A percentile compares a stretch with the other conserved stretches of the same genome.
Conservation (phyloP, 30 jellyfish, hydroid and myxozoan species). For the Catostylus mosaicus region DNA sequence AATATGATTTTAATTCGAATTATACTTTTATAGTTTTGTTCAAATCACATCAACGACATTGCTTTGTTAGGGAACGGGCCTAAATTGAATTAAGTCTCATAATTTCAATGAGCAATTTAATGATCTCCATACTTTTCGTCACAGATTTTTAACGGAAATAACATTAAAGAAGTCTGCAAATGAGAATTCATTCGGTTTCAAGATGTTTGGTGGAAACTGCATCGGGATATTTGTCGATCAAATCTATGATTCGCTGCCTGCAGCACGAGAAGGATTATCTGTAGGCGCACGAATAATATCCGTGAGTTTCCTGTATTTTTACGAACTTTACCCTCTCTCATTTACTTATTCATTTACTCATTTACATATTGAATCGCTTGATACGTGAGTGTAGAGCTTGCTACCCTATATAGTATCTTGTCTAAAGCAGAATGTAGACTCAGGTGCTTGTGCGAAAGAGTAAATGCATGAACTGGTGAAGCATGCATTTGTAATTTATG, state of each 20-base stretch:
- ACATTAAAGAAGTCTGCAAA: conserved; percentile 7
- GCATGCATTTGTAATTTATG: too few species aligned
- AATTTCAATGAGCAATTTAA: too few species aligned
- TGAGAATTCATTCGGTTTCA: conserved; percentile 34
- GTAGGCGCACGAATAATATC: conserved; percentile 29
- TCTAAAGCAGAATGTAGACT: too few species aligned
- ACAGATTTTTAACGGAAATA: not conserved
- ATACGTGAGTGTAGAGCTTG: not conserved
- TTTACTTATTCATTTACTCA: not conserved
- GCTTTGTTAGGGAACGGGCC: too few species aligned
- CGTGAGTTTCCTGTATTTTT: conserved; percentile 15
- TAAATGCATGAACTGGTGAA: too few species aligned
- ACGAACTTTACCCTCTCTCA: not conserved
- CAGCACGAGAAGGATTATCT: conserved; percentile 22
- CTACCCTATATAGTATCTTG: too few species aligned
- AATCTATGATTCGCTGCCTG: conserved; percentile 37
- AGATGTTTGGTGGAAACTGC: conserved; percentile 60
- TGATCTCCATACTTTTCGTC: too few species aligned
- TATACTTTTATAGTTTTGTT: too few species aligned
- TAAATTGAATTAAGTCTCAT: too few species aligned
- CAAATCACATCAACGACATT: too few species aligned
- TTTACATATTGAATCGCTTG: not conserved
- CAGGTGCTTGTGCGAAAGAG: too few species aligned
- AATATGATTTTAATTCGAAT: too few species aligned
- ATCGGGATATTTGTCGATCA: conserved; percentile 52